A percentile compares a stretch with the other conserved stretches of the same genome.
These are phyloP conservation scores for Rutpela maculata DNA, from an alignment of 2,888 invertebrate genomes.

Conservation along the genomic window DNA sequence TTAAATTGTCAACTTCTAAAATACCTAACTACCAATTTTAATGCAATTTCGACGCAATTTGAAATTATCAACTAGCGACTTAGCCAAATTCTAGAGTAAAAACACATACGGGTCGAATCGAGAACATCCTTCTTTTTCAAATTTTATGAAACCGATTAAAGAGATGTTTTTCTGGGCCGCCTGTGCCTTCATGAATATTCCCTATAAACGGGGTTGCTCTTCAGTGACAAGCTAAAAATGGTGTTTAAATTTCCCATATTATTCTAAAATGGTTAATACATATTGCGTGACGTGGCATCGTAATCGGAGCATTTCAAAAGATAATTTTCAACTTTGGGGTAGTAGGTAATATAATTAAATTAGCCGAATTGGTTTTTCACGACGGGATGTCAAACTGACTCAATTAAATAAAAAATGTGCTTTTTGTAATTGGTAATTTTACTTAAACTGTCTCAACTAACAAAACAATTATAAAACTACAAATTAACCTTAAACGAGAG, in stretches of 20 bases:
- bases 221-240: not conserved
- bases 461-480: not conserved
- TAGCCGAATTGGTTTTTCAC: not conserved
- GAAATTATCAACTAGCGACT: too few relatives aligned
- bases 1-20: too few relatives aligned
- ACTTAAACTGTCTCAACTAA: not conserved
- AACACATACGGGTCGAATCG: too few relatives aligned
- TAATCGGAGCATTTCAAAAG: conserved; percentile 8
- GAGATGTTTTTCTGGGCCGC: not conserved
- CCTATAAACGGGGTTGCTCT: conserved; percentile 1
- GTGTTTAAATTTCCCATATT: conserved; percentile 13
- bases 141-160: too few relatives aligned
- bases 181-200: not conserved
- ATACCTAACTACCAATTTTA: too few relatives aligned
- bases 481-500: not conserved
- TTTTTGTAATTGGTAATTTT: not conserved
- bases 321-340: conserved; percentile 9
- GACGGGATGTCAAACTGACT: not conserved
- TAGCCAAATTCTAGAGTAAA: too few relatives aligned
- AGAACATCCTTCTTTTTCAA: too few relatives aligned
- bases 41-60: too few relatives aligned
- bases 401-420: not conserved
- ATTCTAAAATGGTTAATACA: conserved; percentile 12
- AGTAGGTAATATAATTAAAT: conserved; percentile 16
- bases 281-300: conserved; percentile 11